Conservation (phyloP, 2,797 vertebrate genomes). For the Pangasius sanitwongsei region DNA sequence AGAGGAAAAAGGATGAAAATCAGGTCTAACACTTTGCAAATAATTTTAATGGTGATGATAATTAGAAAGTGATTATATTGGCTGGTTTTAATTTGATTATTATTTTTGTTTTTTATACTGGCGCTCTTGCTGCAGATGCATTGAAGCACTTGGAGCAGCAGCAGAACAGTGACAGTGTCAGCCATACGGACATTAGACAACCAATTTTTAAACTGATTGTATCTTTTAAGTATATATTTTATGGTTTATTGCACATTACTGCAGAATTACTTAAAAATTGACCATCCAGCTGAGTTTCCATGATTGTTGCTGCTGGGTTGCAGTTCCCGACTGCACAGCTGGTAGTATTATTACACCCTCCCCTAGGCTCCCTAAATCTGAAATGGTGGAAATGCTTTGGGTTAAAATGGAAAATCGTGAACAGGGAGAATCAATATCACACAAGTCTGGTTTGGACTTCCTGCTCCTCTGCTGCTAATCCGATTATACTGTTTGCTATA, state of each 20-base stretch:
- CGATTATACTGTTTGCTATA: neutral
- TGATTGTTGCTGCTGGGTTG: neutral
- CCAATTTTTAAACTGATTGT: too few species aligned
- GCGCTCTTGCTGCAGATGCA: too few species aligned
- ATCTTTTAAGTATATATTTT: neutral
- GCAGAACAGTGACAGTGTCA: neutral
- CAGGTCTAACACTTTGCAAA: neutral
- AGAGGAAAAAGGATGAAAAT: too few species aligned
- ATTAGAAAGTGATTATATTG: too few species aligned
- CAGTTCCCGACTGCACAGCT: neutral
- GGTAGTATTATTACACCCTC: neutral
- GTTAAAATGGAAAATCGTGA: neutral
- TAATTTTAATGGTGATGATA: neutral
- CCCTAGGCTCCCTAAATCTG: neutral
- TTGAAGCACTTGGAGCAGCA: neutral
- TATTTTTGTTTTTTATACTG: too few species aligned
- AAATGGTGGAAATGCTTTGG: neutral
- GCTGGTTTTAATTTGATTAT: too few species aligned
- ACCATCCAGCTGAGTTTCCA: neutral
- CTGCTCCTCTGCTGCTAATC: neutral
- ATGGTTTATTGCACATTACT: neutral
- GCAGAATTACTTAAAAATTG: neutral
- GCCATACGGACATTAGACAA: too few species aligned
- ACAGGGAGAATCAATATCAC: neutral
- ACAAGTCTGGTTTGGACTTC: neutral